Conservation (phyloP, 2,888 invertebrate genomes). For the Rotaria socialis region DNA sequence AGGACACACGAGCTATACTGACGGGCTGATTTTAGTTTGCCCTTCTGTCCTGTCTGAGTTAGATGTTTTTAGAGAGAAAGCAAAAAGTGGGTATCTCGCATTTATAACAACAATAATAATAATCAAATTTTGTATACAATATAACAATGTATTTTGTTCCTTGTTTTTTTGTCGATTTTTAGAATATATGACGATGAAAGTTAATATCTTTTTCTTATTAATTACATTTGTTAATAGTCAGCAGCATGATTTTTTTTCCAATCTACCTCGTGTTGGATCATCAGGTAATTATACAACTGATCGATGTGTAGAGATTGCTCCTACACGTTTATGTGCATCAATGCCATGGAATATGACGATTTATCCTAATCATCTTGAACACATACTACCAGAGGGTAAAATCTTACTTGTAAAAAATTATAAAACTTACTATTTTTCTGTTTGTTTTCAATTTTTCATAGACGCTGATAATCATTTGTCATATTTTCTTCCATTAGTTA, state of each 20-base stretch:
- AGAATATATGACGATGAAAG: not conserved
- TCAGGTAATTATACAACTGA: not conserved
- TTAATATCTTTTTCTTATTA: not conserved
- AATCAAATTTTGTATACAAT: not conserved
- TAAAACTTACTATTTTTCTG: not conserved
- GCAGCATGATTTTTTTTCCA: constrained; percentile 16
- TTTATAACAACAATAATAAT: not conserved
- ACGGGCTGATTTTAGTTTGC: constrained; percentile 12
- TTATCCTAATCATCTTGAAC: constrained; percentile 6
- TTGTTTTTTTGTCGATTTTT: not conserved
- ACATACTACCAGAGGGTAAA: not conserved
- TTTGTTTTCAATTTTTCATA: not conserved
- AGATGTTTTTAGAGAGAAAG: not conserved
- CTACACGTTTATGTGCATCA: not conserved
- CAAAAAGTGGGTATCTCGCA: not conserved
- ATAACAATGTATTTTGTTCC: not conserved
- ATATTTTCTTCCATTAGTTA: constrained; percentile 95
- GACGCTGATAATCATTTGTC: constrained; percentile 83
- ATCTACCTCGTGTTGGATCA: not conserved
- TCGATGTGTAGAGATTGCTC: not conserved
- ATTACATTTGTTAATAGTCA: not conserved
- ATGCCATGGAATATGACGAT: constrained; percentile 36
- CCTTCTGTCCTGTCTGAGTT: constrained; percentile 11
- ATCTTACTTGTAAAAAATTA: not conserved
- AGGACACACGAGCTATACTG: constrained; percentile 5